Conservation (phyloP, 1,140 invertebrate species). For the Drosophila albomicans region DNA sequence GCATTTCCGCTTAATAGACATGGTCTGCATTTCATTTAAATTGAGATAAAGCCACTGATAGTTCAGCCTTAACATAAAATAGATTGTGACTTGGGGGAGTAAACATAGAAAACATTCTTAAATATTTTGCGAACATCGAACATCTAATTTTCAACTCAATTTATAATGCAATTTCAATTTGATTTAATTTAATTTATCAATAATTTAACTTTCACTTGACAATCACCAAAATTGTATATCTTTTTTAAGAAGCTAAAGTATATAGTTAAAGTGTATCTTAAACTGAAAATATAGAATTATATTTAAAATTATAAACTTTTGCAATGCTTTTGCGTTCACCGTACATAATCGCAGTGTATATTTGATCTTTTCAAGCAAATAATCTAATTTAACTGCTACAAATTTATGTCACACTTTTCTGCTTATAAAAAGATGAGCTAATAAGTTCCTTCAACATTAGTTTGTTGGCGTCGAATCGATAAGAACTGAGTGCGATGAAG, state of each 20-base stretch:
- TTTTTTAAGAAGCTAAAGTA: too few species aligned
- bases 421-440: neutral
- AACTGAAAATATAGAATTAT: too few species aligned
- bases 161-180: too few species aligned
- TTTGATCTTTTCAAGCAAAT: constrained; percentile 3
- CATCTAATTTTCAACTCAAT: too few species aligned
- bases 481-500: neutral
- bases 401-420: neutral
- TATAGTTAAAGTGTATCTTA: too few species aligned
- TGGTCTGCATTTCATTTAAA: neutral
- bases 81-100: too few species aligned
- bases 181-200: too few species aligned
- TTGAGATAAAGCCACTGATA: neutral
- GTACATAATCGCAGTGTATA: neutral
- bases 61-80: too few species aligned
- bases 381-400: neutral
- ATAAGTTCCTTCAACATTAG: neutral
- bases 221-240: too few species aligned
- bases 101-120: too few species aligned
- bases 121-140: too few species aligned
- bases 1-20: constrained; percentile 29
- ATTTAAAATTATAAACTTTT: neutral
- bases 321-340: neutral
- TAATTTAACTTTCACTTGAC: too few species aligned
- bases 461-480: neutral